Percentiles rank a stretch among this genome's conserved stretches.
Conservation (phyloP, 1,140 invertebrate genomes). For the Arion vulgaris region DNA sequence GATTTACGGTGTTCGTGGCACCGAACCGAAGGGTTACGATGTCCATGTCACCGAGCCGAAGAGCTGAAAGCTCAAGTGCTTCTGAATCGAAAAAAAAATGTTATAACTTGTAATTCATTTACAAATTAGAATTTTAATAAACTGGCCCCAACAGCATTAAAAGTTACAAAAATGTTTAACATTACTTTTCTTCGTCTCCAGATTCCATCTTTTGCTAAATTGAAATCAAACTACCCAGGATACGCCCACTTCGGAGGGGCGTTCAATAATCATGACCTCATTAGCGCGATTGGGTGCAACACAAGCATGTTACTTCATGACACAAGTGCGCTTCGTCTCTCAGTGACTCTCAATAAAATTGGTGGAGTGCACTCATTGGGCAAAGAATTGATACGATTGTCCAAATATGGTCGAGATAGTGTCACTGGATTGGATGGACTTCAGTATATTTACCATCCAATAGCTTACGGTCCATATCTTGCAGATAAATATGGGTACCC, state of each 20-base stretch:
- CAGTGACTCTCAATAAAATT: conserved; percentile 64
- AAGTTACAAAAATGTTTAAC: too few species aligned
- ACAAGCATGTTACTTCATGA: conserved; percentile 60
- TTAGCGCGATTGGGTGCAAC: conserved; percentile 52
- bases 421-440: conserved; percentile 56
- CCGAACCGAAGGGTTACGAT: too few species aligned
- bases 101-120: too few species aligned
- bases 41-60: too few species aligned
- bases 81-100: too few species aligned
- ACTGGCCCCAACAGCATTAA: too few species aligned
- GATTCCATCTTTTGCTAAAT: conserved; percentile 58
- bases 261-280: conserved; percentile 58
- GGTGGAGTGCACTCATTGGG: conserved; percentile 63
- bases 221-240: conserved; percentile 61
- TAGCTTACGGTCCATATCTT: conserved; percentile 68
- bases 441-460: conserved; percentile 67
- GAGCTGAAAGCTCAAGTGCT: too few species aligned
- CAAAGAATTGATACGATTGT: conserved; percentile 57
- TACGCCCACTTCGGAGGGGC: conserved; percentile 64
- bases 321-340: conserved; percentile 66
- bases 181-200: conserved; percentile 38
- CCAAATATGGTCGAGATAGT: conserved; percentile 64
- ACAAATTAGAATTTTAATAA: too few species aligned
- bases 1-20: too few species aligned
- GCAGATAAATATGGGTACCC: conserved; percentile 70